Base-by-base conservation (phyloP, 2,888 invertebrate species). In the Homarus gammarus region DNA sequence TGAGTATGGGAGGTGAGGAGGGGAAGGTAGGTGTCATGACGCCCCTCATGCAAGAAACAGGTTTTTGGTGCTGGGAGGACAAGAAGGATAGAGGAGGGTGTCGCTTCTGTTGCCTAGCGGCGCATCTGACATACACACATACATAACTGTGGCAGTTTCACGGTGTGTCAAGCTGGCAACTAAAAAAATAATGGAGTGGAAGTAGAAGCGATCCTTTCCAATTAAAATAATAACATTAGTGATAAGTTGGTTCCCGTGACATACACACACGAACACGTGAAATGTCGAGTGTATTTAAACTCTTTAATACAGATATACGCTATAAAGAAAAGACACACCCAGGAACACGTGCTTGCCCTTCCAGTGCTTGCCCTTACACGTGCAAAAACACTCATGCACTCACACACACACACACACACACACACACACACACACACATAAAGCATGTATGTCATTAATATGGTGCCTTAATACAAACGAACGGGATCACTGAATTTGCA, bases 361-460 rank as follows among this genome's bases (percentile, higher is more conserved):
- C 1, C 31, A 68, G n/a, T n/a, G n/a, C 31, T 1, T n/a, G n/a
- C 31, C 12, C 31, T 33, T 33, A 72, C 22, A 33, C 38, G 10
- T 22, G 18, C 31, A 68, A 10, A 61, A 2, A 68, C 31, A 68
- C 18, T 22, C 31, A 68, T 2, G 31, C 31, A 68, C 31, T 1
- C 2, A 68, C 31, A 68, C 2, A 68, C 31, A 68, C 1, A 72
- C 40, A 73, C 78, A 33, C 78, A 31, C 78, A 27, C 78, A 27
- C 78, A 8, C 51, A n/a, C 78, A 0, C 10, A 38, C n/a, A 38
- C 72, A 1, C 22, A 31, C 70, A 49, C 70, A n/a, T 33, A 36
- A 51, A 49, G 22, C 77, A 51, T 77, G 77, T 40, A 70, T 44
- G 44, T 82, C 82, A 72, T 83, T 56, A 56, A 12, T 56, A 56